A percentile compares a stretch with the other conserved stretches of the same genome.
These are phyloP conservation scores for Andrena marginata DNA, from an alignment of 2,888 invertebrate genomes.

Conservation along the genomic window DNA sequence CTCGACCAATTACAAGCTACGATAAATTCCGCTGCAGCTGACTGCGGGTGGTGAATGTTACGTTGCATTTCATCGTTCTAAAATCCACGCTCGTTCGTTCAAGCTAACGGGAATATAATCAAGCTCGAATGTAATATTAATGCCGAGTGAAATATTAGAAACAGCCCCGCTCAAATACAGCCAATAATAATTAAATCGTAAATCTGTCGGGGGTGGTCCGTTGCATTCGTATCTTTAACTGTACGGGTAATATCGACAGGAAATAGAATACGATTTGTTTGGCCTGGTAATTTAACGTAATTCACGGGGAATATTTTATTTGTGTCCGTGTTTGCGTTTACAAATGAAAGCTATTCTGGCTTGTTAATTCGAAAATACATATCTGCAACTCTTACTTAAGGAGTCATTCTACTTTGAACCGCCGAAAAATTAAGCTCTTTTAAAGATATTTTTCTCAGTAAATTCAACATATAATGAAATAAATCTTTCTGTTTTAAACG, in stretches of 20 bases:
- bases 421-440: no score
- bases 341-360: no score
- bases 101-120: conserved; percentile 2
- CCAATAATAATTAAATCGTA: conserved; percentile 26
- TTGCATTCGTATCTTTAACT: conserved; percentile 9
- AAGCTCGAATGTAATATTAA: conserved; percentile 16
- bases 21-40: neutral
- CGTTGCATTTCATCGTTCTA: conserved; percentile 6
- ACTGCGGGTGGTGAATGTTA: neutral
- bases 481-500: no score
- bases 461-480: no score
- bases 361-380: no score
- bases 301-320: neutral
- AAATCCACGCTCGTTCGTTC: neutral
- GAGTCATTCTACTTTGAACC: no score
- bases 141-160: conserved; percentile 11
- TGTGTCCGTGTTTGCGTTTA: no score
- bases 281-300: neutral
- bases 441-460: no score
- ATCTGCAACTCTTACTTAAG: no score
- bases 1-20: neutral
- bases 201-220: conserved; percentile 10
- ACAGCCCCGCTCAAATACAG: neutral
- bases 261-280: neutral
- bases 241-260: neutral